Base-by-base conservation (phyloP, 92 coral and sea anemone species). In the Bergia sp. region DNA sequence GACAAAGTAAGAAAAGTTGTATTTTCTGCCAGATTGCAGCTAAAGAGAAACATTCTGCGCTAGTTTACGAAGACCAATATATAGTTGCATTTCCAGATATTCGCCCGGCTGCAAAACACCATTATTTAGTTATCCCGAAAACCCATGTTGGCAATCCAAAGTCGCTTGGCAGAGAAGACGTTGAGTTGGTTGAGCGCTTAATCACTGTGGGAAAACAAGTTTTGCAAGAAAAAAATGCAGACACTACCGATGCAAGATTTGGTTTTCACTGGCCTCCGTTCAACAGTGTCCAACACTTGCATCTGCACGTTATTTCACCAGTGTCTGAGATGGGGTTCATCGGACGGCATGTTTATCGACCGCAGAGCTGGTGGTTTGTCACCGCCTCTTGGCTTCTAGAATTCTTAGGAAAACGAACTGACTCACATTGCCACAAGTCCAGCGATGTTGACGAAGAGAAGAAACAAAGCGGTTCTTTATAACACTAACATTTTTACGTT, bases 261-360 rank as follows among this genome's bases (percentile, higher is more conserved):
- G 98, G 98, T 8, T 95, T 93, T 83, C 98, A 95, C 86, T 95
- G 98, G 98, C 98, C 98, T 20, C 98, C 98, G 3, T 95, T 95
- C 72, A 95, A 95, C 87, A 90, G 93, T 23, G 78, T 95, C 18
- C 93, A 95, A 49, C 98, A 95, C 78, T 91, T 95, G n/a, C 98
- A 95, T 92, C 93, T 95, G 18, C 98, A 95, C 71, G 98, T 89
- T 39, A 94, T 95, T 38, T 86, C 94, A 2, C 96, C 96, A n/a
- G 91, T 91, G 44, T 90, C 96, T 45, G 89, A 93, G 86, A 88
- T 95, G 93, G 82, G 93, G 2, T 89, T 95, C 76, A 85, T 91
- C 3, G 75, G 92, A 1, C 93, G 96, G 67, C 90, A 89, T n/a
- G 91, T 95, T 40, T 90, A 88, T 87, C 89, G 84, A 49, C 93